These are phyloP conservation scores for Psephotus haematonotus DNA, from an alignment of 2,113 vertebrate species.

Conservation along the genomic window DNA sequence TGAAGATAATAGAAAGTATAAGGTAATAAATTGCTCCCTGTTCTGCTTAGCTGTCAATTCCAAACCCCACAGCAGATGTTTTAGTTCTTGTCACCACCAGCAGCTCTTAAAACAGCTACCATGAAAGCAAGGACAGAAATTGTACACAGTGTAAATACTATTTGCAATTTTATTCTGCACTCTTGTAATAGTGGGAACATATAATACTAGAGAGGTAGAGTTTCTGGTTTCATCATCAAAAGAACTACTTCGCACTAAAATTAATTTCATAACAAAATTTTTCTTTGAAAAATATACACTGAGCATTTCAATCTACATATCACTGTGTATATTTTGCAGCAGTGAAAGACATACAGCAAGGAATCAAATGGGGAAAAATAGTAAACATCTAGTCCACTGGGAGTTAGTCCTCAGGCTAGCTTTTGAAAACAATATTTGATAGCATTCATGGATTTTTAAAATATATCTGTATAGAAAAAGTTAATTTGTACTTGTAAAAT, in stretches of 20 bases:
- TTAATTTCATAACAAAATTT: background rate
- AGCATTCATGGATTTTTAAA: conserved; percentile 38
- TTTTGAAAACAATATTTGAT: conserved; percentile 41
- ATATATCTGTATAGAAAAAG: conserved; percentile 9
- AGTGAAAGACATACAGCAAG: background rate
- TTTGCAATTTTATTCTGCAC: background rate
- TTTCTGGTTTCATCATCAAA: background rate
- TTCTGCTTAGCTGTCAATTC: background rate
- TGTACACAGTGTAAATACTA: background rate
- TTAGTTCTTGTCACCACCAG: background rate
- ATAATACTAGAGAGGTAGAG: background rate
- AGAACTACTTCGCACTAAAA: background rate
- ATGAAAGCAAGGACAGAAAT: background rate
- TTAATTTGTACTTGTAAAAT: conserved; percentile 37
- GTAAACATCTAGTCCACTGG: background rate
- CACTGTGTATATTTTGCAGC: background rate
- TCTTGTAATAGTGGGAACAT: background rate
- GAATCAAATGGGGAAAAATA: background rate
- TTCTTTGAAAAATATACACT: background rate
- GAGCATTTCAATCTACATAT: background rate
- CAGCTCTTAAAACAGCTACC: background rate
- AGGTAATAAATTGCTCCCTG: background rate
- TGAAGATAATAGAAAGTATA: background rate
- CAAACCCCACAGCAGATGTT: background rate
- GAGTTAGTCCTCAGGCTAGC: background rate